Percentiles rank a stretch among this genome's conserved stretches.
phyloP scores from a whole-genome alignment of 2,797 vertebrate species.

The Rhabdophis nuchalis region DNA sequence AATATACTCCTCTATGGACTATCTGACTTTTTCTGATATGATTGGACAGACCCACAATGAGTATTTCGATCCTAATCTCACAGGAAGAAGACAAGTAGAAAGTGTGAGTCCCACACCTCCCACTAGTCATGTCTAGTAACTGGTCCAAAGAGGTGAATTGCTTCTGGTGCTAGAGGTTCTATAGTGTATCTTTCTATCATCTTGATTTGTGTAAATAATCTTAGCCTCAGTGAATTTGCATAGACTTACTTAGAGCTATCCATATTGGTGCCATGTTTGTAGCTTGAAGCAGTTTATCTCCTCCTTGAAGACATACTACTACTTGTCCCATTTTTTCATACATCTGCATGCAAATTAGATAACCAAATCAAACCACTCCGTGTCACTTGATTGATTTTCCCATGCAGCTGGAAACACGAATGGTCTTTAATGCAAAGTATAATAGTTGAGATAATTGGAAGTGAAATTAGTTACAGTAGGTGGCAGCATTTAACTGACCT shows the following conservation, averaged over 20 bases:
- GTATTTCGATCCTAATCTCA: not conserved
- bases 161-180: not conserved
- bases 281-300: not conserved
- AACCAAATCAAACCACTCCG: not conserved
- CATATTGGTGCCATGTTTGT: not conserved
- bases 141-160: not conserved
- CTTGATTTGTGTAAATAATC: not conserved
- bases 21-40: not conserved
- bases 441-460: not conserved
- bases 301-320: not conserved
- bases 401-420: not conserved
- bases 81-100: not conserved
- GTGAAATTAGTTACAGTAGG: not conserved
- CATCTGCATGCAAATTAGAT: not conserved
- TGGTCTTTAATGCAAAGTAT: not conserved
- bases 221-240: not conserved
- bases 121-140: not conserved
- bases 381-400: not conserved
- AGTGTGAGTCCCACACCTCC: not conserved
- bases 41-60: not conserved
- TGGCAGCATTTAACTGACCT: not conserved
- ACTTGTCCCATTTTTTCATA: not conserved
- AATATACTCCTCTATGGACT: not conserved
- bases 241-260: not conserved
- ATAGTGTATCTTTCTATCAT: not conserved